These are phyloP conservation scores for Drosophila arizonae DNA, from an alignment of 1,140 invertebrate species.

Conservation along the genomic window DNA sequence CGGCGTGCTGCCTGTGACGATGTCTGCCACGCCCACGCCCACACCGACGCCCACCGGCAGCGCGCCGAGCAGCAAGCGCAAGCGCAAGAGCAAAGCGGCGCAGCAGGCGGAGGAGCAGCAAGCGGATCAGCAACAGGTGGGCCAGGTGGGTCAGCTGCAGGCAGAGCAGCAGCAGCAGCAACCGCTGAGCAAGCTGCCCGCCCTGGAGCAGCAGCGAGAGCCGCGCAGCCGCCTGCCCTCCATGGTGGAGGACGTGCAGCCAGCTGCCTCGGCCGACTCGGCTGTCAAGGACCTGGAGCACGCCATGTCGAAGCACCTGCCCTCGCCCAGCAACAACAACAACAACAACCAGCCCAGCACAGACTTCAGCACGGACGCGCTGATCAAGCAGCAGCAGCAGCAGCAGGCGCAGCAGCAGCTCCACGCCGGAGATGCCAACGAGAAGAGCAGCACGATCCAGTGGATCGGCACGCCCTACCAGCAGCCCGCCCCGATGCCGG, in stretches of 20 bases:
- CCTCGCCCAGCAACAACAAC: constrained; percentile 83
- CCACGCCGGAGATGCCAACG: constrained; percentile 83
- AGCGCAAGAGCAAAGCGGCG: constrained; percentile 70
- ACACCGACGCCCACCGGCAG: constrained; percentile 49
- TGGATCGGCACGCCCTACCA: constrained; percentile 94
- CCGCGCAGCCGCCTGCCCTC: constrained; percentile 72
- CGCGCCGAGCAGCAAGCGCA: constrained; percentile 53
- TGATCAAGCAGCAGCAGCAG: constrained; percentile 89
- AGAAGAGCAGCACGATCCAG: constrained; percentile 91
- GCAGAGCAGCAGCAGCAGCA: constrained; percentile 45
- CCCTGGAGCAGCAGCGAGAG: constrained; percentile 60
- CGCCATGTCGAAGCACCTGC: constrained; percentile 97
- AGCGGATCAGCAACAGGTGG: constrained; percentile 25
- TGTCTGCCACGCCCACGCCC: constrained; percentile 57
- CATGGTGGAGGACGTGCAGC: constrained; percentile 67
- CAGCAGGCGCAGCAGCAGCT: constrained; percentile 87
- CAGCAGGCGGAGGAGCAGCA: constrained; percentile 64
- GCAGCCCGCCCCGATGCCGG: constrained; percentile 87
- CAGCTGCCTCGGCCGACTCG: constrained; percentile 50
- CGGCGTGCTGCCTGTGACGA: constrained; percentile 59
- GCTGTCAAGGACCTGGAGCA: constrained; percentile 93
- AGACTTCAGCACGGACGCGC: constrained; percentile 93
- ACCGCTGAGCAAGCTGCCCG: constrained; percentile 67
- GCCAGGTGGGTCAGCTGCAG: constrained; percentile 4
- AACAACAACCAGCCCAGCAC: constrained; percentile 83